Evolutionary conservation across 2,888 invertebrate genomes (phyloP).

Genomic region (Epistrophe grossulariae): DNA sequence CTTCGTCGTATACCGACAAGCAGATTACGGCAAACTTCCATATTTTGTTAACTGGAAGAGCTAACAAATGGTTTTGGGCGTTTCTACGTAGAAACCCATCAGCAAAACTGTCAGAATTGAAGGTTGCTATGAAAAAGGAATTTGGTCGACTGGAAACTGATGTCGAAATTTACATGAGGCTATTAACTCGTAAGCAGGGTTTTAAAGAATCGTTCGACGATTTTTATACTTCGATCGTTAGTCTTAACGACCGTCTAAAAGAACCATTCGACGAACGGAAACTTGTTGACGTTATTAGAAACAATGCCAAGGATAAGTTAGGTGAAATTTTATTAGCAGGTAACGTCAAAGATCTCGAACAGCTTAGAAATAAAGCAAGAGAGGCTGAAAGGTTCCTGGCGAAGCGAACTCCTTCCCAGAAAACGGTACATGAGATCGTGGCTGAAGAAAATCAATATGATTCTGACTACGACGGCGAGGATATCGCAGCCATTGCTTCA

Average conservation of each 20-base stretch:
- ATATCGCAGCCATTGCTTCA: constrained; percentile 9
- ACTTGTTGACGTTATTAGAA: too few species aligned
- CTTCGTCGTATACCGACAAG: background rate
- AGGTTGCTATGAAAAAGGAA: background rate
- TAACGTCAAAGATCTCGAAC: background rate
- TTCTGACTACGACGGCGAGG: background rate
- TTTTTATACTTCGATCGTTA: background rate
- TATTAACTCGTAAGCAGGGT: background rate
- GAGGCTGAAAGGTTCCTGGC: constrained; percentile 6
- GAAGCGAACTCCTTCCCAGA: background rate
- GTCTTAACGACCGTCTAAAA: too few species aligned
- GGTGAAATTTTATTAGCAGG: background rate
- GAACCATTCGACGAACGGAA: too few species aligned
- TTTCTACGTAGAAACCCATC: background rate
- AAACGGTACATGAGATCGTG: constrained; percentile 6
- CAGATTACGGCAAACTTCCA: background rate
- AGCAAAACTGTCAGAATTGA: background rate
- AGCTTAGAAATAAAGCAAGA: background rate
- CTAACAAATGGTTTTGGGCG: constrained; percentile 12
- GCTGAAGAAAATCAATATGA: background rate
- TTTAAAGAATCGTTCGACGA: constrained; percentile 20
- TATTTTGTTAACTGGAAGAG: background rate
- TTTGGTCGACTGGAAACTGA: background rate
- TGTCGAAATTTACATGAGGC: background rate
- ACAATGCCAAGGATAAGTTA: too few species aligned